phyloP scores from a whole-genome alignment of 2,113 vertebrate species.

The Lepus americanus region DNA sequence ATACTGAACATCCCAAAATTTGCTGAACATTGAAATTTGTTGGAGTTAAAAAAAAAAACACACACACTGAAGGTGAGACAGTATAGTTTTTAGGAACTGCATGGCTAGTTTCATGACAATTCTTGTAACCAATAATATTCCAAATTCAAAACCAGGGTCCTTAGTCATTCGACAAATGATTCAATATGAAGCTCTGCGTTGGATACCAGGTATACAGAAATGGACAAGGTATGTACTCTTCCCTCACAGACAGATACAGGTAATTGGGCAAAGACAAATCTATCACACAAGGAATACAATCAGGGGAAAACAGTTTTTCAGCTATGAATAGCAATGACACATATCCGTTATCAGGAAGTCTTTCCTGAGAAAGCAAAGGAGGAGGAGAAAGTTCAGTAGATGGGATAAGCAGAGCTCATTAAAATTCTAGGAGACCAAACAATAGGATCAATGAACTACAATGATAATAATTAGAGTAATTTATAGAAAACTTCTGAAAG shows the following conservation, averaged over 20 bases:
- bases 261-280: background rate
- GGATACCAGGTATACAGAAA: background rate
- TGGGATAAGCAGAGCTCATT: background rate
- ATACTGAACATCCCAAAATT: background rate
- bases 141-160: background rate
- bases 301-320: background rate
- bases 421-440: background rate
- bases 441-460: background rate
- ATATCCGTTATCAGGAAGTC: background rate
- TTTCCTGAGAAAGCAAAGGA: background rate
- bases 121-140: background rate
- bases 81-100: background rate
- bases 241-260: background rate
- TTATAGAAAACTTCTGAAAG: constrained; percentile 39
- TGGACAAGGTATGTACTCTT: background rate
- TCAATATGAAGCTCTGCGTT: background rate
- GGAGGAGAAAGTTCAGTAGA: background rate
- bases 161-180: background rate
- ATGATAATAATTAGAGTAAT: background rate
- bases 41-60: background rate
- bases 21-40: background rate
- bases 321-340: background rate
- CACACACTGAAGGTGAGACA: background rate
- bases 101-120: background rate
- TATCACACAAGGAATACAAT: background rate